Percentiles rank a stretch among this genome's conserved stretches.
Conservation (phyloP, 2,113 vertebrate species). For the Blennius ocellaris region DNA sequence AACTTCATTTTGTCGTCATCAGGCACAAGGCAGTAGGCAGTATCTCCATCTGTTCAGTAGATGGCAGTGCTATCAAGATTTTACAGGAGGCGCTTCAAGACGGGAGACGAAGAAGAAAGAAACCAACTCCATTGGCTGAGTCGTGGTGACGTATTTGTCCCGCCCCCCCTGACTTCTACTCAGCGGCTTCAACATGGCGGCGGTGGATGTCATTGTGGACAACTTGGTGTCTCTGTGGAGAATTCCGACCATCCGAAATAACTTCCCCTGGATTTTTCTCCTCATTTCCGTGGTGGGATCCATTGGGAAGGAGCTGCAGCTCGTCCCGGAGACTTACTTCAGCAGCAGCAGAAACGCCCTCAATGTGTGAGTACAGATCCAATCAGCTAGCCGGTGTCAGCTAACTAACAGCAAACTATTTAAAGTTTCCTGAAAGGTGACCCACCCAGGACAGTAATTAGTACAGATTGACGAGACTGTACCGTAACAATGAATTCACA, state of each 20-base stretch:
- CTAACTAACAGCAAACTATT: constrained; percentile 1
- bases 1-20: no score
- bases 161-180: no score
- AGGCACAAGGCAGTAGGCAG: no score
- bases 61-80: no score
- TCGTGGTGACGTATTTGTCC: constrained; percentile 18
- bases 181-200: constrained; percentile 74
- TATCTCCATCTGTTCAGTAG: no score
- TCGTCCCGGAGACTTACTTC: constrained; percentile 87
- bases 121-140: constrained; percentile 30
- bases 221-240: constrained; percentile 69
- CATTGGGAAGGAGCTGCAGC: constrained; percentile 82
- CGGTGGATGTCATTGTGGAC: constrained; percentile 66
- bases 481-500: no score
- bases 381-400: background rate
- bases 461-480: no score
- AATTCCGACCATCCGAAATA: constrained; percentile 46
- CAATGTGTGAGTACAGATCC: constrained; percentile 88
- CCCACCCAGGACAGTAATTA: no score
- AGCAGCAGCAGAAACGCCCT: constrained; percentile 89
- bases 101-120: no score
- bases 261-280: constrained; percentile 81
- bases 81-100: no score
- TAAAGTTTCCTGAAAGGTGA: no score
- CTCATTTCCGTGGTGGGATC: constrained; percentile 83